Evolutionary conservation across 2,797 vertebrate genomes (phyloP), one percentile per base, ranked within the genome.

Genomic region (Triplophysa yarkandensis): DNA sequence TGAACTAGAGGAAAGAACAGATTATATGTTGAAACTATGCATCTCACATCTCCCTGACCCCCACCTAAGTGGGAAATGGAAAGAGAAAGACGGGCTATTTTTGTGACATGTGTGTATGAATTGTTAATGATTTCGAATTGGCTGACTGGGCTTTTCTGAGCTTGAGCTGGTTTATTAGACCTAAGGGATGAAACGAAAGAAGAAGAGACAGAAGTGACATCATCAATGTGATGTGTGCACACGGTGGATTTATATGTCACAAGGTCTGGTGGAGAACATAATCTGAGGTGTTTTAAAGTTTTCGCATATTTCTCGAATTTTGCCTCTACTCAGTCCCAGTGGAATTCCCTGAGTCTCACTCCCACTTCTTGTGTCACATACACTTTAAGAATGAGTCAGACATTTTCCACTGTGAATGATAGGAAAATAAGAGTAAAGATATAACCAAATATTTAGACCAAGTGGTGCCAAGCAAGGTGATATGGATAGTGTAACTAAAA

Each of bases 81-180:
- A 62, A 64, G 66, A 63, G 74, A 69, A 70, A 36, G 57, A 54
- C 55, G 60, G 78, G 36, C 70, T 77, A 63, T 81, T 77, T 77
- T 67, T 75, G 76, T 68, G 69, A 73, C 23, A 55, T 63, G 41
- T 63, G 7, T 62, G 69, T 63, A 84, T 83, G 71, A 84, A 85
- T 84, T 80, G 78, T 85, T 85, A 77, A 85, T 85, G 74, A 23
- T 16, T 70, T 58, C 69, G 68, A 67, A 82, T 76, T 81, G 78
- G 69, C 48, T 76, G 79, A 70, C 79, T 57, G 75, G 39, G 65
- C 77, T 81, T 75, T 61, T 50, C 73, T 55, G 81, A 80, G 77
- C 81, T 77, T 63, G 60, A 61, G 68, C 71, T 78, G 77, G 71
- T 69, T 83, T 80, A 84, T 81, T 77, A 80, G 77, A 73, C 68